Evolutionary conservation across 2,797 vertebrate genomes (phyloP), one percentile per base, ranked within the genome.

Genomic region (Tapirus indicus): DNA sequence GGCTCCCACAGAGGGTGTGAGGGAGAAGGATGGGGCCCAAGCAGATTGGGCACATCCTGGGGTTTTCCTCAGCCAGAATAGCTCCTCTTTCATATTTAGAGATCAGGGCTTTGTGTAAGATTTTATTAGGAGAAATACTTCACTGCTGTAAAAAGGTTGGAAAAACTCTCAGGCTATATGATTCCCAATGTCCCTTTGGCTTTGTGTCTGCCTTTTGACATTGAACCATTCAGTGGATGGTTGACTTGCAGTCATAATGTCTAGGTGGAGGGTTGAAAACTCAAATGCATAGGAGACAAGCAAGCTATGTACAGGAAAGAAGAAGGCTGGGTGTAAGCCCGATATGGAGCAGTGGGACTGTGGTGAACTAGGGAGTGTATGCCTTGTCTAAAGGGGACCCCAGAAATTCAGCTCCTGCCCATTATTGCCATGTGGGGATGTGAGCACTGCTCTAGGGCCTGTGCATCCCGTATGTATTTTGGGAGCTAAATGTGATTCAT

Each of bases 101-200:
- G 41, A 56, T 54, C 79, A 47, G 27, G 41, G 14, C 25, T 95
- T 54, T 49, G 49, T 35, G 32, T 58, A 74, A 89, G 56, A 88
- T 58, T 93, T 88, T 83, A 77, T 88, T 83, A 83, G 88, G 93
- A 79, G 78, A 88, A 95, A 74, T 21, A 66, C 11, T 84, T 75
- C 13, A 35, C 2, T 52, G 52, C 41, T 23, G 8, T 86, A 29
- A 52, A 83, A 66, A 58, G 20, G 3, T 62, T 93, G 85, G 56
- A 38, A 79, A 68, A 95, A 71, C 47, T 47, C 60, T 77, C 29
- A 35, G 52, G 69, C 47, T 35, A 54, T 44, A 41, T 29, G 49
- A 52, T 60, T 38, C 29, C 60, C 32, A 77, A 23, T 78, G 60
- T 54, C n/a, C 21, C 29, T 52, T 86, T 44, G 74, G 60, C 27